Evolutionary conservation across 2,888 invertebrate species (phyloP), one percentile per base, ranked within the genome.

Genomic region (Sialis lutaria): DNA sequence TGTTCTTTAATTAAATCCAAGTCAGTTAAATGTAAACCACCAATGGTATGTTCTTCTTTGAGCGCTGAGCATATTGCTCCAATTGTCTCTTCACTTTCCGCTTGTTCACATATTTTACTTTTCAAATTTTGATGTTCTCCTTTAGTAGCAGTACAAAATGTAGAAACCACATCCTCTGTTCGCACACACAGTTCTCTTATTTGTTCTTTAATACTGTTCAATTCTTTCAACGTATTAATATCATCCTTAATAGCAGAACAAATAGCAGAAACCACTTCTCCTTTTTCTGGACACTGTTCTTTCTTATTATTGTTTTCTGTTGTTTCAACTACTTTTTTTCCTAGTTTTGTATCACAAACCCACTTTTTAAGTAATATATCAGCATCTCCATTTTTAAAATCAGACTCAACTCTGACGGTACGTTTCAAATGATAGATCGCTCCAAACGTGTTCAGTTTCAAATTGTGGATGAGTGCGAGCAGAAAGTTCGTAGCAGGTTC

Each of bases 401-500:
- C 57, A 1, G 71, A 67, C 39, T 77, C 75, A 3, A 74, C 71
- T 4, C 76, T 63, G 13, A 77, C 53, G 6, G 71, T 69, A 54
- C 76, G 76, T 58, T 77, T 77, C 52, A 79, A 56, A 53, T 79
- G 75, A 54, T 73, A 69, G 61, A 74, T 65, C 9, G 78, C 79
- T 3, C 76, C 72, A 50, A 67, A 65, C 1, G 74, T 69, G 51
- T 76, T 70, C 50, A 79, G 77, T 55, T 75, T 76, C 50, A 75
- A 63, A 58, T 77, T 75, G 57, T 79, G 75, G 46, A 82, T 58
- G 49, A 83, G 64, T 2, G 77, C 74, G 49, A 81, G 62, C 6
- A 84, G 62, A 60, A 81, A 82, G 62, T 83, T 82, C 47, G 79
- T 79, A 40, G 76, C 70, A 3, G 84, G 82, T 77, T 84, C 82